A percentile compares a stretch with the other conserved stretches of the same genome.
Conservation (phyloP, 1,140 invertebrate species). For the Procambarus virginalis region DNA sequence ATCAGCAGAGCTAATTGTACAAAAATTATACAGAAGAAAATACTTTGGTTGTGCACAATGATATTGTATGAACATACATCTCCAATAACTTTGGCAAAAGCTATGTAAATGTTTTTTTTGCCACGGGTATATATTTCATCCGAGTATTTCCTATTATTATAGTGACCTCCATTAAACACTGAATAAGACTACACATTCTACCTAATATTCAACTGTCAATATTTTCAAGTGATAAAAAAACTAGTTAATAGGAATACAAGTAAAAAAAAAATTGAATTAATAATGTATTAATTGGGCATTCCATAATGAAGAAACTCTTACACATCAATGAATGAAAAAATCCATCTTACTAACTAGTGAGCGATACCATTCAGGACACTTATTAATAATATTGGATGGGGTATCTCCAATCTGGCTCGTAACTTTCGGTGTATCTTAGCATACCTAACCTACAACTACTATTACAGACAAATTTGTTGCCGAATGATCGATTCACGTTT, state of each 20-base stretch:
- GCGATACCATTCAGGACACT: conserved; percentile 18
- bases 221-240: conserved; percentile 12
- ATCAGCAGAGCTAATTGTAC: conserved; percentile 36
- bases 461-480: conserved; percentile 9
- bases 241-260: neutral
- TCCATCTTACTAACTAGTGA: conserved; percentile 27
- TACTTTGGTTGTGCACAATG: conserved; percentile 55
- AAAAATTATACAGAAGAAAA: conserved; percentile 40
- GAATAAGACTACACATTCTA: conserved; percentile 22
- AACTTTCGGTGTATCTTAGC: neutral
- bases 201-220: conserved; percentile 24
- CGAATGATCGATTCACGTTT: neutral
- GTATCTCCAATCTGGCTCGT: conserved; percentile 4
- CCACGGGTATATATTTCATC: neutral
- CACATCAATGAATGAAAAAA: conserved; percentile 20
- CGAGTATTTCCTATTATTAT: neutral
- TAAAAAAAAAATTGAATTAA: conserved; percentile 18
- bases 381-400: conserved; percentile 12
- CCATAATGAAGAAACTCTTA: neutral
- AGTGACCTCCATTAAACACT: conserved; percentile 9
- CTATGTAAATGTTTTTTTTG: neutral
- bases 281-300: neutral
- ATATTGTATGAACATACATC: neutral
- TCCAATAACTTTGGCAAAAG: neutral
- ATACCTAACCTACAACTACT: conserved; percentile 22